Evolutionary conservation across 2,797 vertebrate species (phyloP).

Genomic region (Sciaenops ocellatus): DNA sequence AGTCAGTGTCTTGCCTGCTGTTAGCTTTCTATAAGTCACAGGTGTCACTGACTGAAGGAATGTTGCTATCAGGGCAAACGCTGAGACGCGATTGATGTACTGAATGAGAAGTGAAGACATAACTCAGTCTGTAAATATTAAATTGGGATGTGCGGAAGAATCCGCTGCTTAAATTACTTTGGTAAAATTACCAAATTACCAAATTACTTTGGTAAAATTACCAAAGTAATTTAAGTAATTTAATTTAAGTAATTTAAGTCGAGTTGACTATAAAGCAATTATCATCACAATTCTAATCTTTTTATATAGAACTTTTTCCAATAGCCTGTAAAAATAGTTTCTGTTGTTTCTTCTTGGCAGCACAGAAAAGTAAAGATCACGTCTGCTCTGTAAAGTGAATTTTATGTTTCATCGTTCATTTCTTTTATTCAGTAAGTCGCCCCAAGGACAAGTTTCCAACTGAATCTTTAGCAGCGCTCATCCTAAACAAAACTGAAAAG

Average conservation of each 20-base stretch:
- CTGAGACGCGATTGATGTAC: background rate
- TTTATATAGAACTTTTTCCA: background rate
- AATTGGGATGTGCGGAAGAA: background rate
- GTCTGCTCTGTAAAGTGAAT: background rate
- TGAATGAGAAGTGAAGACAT: background rate
- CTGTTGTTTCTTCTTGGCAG: background rate
- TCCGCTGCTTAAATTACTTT: background rate
- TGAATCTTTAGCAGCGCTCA: background rate
- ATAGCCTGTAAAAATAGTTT: background rate
- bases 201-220: no score
- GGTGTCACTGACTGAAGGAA: background rate
- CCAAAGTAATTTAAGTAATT: background rate
- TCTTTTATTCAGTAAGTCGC: background rate
- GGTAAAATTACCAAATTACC: no score
- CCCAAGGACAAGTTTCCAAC: background rate
- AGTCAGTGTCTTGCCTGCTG: background rate
- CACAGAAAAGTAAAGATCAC: background rate
- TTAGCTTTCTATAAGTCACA: constrained; percentile 16
- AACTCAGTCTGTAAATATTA: background rate
- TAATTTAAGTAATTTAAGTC: background rate
- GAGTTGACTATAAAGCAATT: background rate
- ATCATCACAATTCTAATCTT: background rate
- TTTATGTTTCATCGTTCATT: background rate
- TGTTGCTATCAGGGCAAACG: background rate
- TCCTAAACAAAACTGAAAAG: constrained; percentile 10